Evolutionary conservation across 2,113 vertebrate genomes (phyloP).

Genomic region (Butorides virescens): DNA sequence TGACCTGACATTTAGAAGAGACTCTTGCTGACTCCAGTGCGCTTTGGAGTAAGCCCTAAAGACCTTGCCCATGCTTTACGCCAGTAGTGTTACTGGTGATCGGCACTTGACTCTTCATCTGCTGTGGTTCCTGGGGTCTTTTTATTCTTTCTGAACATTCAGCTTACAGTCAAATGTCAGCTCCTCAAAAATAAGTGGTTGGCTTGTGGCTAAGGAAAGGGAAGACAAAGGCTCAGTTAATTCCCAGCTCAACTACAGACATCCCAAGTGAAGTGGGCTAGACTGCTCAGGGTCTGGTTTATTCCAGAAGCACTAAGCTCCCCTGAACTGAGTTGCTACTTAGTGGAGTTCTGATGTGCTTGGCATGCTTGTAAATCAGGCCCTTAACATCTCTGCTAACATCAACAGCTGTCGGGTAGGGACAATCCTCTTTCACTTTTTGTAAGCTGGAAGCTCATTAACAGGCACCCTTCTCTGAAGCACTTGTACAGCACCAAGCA

Average conservation of each 20-base stretch:
- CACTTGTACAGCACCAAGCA: neutral
- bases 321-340: neutral
- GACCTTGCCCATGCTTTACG: neutral
- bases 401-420: neutral
- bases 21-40: neutral
- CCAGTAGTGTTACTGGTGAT: neutral
- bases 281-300: neutral
- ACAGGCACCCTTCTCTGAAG: neutral
- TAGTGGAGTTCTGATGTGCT: neutral
- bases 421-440: neutral
- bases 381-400: neutral
- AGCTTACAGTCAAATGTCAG: constrained; percentile 17
- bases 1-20: constrained; percentile 46
- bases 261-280: neutral
- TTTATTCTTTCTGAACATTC: neutral
- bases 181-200: neutral
- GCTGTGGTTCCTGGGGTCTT: neutral
- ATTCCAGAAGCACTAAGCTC: neutral
- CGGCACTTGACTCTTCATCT: constrained; percentile 19
- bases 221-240: neutral
- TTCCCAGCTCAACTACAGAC: neutral
- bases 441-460: neutral
- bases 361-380: neutral
- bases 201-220: neutral
- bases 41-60: constrained; percentile 15